Base-by-base conservation (phyloP, 2,888 invertebrate species). In the Nudaria mundana region DNA sequence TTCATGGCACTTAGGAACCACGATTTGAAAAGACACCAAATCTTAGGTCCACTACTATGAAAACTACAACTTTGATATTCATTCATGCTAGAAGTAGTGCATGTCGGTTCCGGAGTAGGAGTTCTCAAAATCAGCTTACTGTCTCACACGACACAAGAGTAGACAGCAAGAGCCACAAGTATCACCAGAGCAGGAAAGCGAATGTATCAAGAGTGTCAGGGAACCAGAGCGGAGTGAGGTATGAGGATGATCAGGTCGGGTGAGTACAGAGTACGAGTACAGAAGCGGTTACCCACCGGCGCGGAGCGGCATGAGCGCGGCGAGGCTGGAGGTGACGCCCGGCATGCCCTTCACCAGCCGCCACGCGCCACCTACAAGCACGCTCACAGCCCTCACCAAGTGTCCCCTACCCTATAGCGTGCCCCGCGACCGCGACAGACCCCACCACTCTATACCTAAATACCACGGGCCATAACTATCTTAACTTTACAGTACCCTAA, bases 281-380 rank as follows among this genome's bases (percentile, higher is more conserved):
- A 18, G 3, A 5, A 20, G 20, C 5, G 32, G 13, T 47, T 72
- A 85, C 91, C 84, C 86, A 95, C 95, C 95, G 92, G 92, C 91
- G 73, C 92, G 92, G 76, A 91, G 92, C 58, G 93, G 92, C 76
- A 93, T 91, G 76, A 94, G 91, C 80, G 93, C 91, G 80, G 91
- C 91, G 63, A 89, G 73, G 76, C 82, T 72, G 59, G 79, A 73
- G 43, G 87, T 89, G 43, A 89, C 88, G 51, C 89, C 80, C 68
- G 88, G 87, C 85, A 89, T 82, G 55, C 89, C 89, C 76, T 89
- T 89, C 66, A 83, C 76, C 58, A 78, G 75, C 73, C 76, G 81
- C 76, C 70, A 68, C 28, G 14, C 28, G 71, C 45, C 67, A 71
- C 71, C 82, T 78, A 77, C 76, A 76, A 75, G 65, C 71, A 63